Base-by-base conservation (phyloP, 2,113 vertebrate species). In the Struthio camelus region DNA sequence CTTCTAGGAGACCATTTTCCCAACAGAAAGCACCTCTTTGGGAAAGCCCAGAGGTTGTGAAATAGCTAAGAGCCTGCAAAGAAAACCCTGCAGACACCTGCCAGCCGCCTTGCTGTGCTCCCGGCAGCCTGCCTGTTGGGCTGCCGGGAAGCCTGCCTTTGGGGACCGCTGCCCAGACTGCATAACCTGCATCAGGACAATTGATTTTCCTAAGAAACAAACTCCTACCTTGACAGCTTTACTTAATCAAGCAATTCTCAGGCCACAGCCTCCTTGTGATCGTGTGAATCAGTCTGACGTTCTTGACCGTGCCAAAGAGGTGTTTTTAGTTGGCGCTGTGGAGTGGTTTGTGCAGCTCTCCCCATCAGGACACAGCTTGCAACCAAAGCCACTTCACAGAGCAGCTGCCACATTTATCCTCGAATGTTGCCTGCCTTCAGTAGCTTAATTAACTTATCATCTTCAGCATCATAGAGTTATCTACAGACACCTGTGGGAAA, bases 361-460 rank as follows among this genome's bases (percentile, higher is more conserved):
- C n/a, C 44, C 53, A 62, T 14, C 5, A 77, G 58, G 70, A 87
- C 91, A 69, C 6, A 87, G n/a, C 53, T 80, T 88, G 89, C 81
- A 93, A 50, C 66, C 53, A 89, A 95, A 96, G 91, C 87, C 94
- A 94, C 89, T 95, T 96, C 91, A 96, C 56, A 97, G 71, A 85
- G 40, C 78, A 89, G 87, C 80, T 95, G 87, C 66, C 42, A 87
- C 28, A 30, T 80, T 91, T 91, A 85, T 95, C 64, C 89, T 90
- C 53, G 80, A 87, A 32, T 40, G 38, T 14, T 91, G 70, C 34
- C 62, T 93, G 53, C 62, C 79, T 91, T 64, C 82, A 82, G 36
- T 71, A 82, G 25, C 75, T 85, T 89, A 80, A 94, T 95, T 95
- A 91, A 53, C 81, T 93, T 93, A 93, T 93, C 91, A 85, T 30